Percentiles rank a stretch among this genome's conserved stretches.
Conservation (phyloP, 2,797 vertebrate genomes). For the Danio tinwini region DNA sequence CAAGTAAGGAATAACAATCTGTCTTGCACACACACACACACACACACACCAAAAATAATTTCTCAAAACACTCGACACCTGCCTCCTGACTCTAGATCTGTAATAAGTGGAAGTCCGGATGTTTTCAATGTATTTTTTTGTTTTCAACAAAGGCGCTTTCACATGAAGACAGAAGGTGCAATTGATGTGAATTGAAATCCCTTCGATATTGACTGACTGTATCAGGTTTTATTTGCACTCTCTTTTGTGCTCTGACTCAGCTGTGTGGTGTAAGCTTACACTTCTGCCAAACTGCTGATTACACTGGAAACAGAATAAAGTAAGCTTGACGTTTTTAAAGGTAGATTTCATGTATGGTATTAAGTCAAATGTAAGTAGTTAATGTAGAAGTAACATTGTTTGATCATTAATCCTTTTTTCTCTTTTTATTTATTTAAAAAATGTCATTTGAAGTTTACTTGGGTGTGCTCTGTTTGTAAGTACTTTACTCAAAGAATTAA, state of each 20-base stretch:
- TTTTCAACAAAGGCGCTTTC: slow-evolving; percentile 20
- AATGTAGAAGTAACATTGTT: too few species aligned
- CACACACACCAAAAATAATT: slow-evolving; percentile 62
- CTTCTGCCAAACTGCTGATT: slow-evolving; percentile 18
- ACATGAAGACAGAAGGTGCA: slow-evolving; percentile 37
- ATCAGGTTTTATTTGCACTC: slow-evolving; percentile 15
- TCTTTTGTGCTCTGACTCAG: slow-evolving; percentile 31
- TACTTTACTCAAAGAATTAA: too few species aligned
- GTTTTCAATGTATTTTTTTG: slow-evolving; percentile 21
- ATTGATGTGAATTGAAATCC: slow-evolving; percentile 20
- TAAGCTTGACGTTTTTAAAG: too few species aligned
- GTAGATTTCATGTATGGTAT: too few species aligned
- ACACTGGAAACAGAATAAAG: too few species aligned
- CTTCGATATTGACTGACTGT: slow-evolving; percentile 19
- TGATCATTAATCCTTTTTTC: too few species aligned
- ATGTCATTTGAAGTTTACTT: too few species aligned
- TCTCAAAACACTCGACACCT: slow-evolving; percentile 77
- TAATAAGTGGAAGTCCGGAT: slow-evolving; percentile 41
- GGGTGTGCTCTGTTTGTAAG: too few species aligned
- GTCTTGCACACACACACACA: slow-evolving; percentile 52
- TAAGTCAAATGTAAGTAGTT: too few species aligned
- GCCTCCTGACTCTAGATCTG: slow-evolving; percentile 66
- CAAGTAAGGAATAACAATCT: slow-evolving; percentile 61
- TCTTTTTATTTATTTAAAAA: too few species aligned
- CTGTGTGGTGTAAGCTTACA: not conserved